Evolutionary conservation across 2,888 invertebrate genomes (phyloP), one percentile per base, ranked within the genome.

Genomic region (Fissipunctia ypsillon): DNA sequence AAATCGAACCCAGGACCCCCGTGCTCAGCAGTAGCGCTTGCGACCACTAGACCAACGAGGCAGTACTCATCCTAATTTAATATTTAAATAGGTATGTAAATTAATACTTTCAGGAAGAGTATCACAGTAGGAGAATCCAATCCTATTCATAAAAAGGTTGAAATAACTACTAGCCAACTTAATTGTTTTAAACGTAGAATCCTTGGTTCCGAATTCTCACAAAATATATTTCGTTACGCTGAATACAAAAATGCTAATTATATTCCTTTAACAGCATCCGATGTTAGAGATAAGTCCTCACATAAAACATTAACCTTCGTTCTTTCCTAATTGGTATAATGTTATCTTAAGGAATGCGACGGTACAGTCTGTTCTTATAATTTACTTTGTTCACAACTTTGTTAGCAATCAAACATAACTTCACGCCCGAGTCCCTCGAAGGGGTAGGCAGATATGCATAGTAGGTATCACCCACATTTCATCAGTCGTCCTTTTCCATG

Each of bases 161-260:
- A 35, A 61, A 25, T 48, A 28, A 25, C 41, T 16, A 14, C 1
- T n/a, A n/a, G n/a, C n/a, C n/a, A n/a, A n/a, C n/a, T n/a, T n/a
- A n/a, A n/a, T n/a, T n/a, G n/a, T n/a, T n/a, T n/a, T 67, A 16
- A 16, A 50, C 41, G 28, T 19, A n/a, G 9, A 68, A 69, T 80
- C 66, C 69, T 80, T 80, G 60, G 31, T 43, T 28, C 16, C 22
- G 7, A 66, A 74, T 73, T 84, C 69, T 19, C 84, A 69, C 68
- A 57, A 60, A 60, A 71, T 25, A 59, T 22, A 41, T 41, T 70
- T 59, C n/a, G 22, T 50, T 69, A 12, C 19, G 59, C 54, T 61
- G 41, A 57, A 45, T n/a, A 61, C 41, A 73, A 68, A 83, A 83
- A 80, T 73, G 77, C 54, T 59, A 65, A 80, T 80, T 56, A 45